phyloP scores from a whole-genome alignment of 2,888 invertebrate genomes.

The Epistrophe grossulariae region DNA sequence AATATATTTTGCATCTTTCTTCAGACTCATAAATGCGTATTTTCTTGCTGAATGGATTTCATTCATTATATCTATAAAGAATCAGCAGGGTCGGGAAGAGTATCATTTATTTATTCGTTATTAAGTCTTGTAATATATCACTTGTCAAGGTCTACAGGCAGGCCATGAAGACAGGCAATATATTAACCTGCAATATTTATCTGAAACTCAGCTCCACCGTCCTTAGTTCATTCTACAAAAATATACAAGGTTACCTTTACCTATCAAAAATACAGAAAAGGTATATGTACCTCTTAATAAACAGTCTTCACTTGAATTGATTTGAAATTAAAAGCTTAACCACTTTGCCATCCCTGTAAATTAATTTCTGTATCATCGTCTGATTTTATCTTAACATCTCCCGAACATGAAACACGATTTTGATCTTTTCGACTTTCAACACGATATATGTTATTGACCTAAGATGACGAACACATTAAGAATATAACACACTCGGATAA shows the following conservation, averaged over 20 bases:
- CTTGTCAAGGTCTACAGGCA: conserved; percentile 3
- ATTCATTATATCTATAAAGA: not conserved
- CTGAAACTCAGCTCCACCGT: not conserved
- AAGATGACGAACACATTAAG: conserved; percentile 11
- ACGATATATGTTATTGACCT: conserved; percentile 19
- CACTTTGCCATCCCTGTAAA: not conserved
- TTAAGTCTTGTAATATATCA: conserved; percentile 2
- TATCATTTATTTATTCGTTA: conserved; percentile 3
- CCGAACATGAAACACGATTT: not conserved
- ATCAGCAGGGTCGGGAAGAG: not conserved
- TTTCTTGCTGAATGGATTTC: conserved; percentile 13
- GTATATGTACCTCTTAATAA: too few relatives aligned
- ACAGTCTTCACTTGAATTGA: not conserved
- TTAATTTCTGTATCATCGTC: not conserved
- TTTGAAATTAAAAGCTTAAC: not conserved
- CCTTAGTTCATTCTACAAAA: too few relatives aligned
- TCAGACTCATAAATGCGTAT: not conserved
- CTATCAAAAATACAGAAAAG: too few relatives aligned
- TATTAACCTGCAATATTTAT: not conserved
- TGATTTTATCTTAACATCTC: not conserved
- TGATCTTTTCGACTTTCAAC: not conserved
- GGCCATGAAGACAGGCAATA: too few relatives aligned
- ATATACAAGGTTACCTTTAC: too few relatives aligned
- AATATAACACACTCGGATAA: conserved; percentile 6
- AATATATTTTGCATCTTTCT: conserved; percentile 25